Conservation (phyloP, 2,797 vertebrate species). For the Oryzias dopingdopingensis region DNA sequence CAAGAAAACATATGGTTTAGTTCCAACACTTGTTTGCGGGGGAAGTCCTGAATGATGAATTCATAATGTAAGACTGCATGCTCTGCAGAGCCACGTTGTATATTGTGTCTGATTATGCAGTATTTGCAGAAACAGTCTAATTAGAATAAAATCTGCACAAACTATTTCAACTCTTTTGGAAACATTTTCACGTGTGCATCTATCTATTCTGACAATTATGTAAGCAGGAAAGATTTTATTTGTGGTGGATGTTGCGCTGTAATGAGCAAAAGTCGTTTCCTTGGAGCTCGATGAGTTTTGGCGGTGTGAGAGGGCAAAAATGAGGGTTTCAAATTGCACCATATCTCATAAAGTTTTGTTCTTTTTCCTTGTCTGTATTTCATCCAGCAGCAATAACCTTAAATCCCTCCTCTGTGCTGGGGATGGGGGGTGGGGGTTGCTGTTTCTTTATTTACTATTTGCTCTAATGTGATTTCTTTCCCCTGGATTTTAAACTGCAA, state of each 20-base stretch:
- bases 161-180: neutral
- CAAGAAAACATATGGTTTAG: constrained; percentile 25
- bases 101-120: constrained; percentile 12
- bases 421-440: too few species aligned
- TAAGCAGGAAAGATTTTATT: constrained; percentile 17
- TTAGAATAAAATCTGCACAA: constrained; percentile 7
- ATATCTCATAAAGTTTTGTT: constrained; percentile 16
- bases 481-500: neutral
- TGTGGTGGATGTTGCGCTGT: constrained; percentile 2
- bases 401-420: too few species aligned
- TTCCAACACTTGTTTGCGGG: constrained; percentile 50
- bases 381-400: neutral
- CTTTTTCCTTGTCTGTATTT: constrained; percentile 7
- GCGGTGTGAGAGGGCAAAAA: constrained; percentile 3
- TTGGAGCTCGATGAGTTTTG: constrained; percentile 2
- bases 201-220: neutral
- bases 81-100: neutral
- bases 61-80: constrained; percentile 31
- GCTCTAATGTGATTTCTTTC: neutral
- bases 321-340: constrained; percentile 15
- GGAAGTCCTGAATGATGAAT: constrained; percentile 60
- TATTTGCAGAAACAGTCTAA: constrained; percentile 1
- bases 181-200: neutral
- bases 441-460: too few species aligned
- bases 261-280: constrained; percentile 11